Evolutionary conservation across 2,888 invertebrate species (phyloP).

Genomic region (Cheilosia soror): DNA sequence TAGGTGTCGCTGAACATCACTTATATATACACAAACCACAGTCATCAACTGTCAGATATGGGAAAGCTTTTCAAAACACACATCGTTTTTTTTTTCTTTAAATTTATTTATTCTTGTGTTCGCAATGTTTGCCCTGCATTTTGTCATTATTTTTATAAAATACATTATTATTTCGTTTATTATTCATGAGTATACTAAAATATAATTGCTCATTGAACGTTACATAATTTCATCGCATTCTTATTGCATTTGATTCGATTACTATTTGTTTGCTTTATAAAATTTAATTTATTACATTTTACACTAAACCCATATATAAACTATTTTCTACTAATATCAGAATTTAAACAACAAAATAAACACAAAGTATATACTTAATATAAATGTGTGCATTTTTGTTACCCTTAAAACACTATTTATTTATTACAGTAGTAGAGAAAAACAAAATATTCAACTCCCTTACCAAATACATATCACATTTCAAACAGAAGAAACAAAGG

Average conservation of each 20-base stretch:
- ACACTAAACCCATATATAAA: conserved; percentile 57
- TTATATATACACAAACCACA: no score
- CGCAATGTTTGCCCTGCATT: conserved; percentile 26
- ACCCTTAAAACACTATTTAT: conserved; percentile 25
- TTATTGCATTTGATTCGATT: conserved; percentile 69
- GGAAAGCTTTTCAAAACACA: no score
- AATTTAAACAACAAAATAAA: conserved; percentile 20
- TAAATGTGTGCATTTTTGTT: conserved; percentile 36
- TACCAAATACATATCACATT: conserved; percentile 69
- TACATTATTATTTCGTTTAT: conserved; percentile 17
- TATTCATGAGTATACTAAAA: conserved; percentile 60
- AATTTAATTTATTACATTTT: conserved; percentile 37
- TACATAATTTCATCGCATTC: conserved; percentile 29
- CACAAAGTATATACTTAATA: conserved; percentile 7
- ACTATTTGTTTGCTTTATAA: conserved; percentile 36
- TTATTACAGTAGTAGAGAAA: not conserved
- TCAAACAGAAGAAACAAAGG: conserved; percentile 44
- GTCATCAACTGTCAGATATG: no score
- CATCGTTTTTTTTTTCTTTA: not conserved
- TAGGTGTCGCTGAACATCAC: no score
- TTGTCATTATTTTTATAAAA: conserved; percentile 44
- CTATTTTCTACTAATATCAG: conserved; percentile 48
- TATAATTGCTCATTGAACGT: conserved; percentile 62
- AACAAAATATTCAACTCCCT: conserved; percentile 39
- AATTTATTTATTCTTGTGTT: conserved; percentile 32